These are phyloP conservation scores for Eleginops maclovinus DNA, from an alignment of 2,113 vertebrate species.

Conservation along the genomic window DNA sequence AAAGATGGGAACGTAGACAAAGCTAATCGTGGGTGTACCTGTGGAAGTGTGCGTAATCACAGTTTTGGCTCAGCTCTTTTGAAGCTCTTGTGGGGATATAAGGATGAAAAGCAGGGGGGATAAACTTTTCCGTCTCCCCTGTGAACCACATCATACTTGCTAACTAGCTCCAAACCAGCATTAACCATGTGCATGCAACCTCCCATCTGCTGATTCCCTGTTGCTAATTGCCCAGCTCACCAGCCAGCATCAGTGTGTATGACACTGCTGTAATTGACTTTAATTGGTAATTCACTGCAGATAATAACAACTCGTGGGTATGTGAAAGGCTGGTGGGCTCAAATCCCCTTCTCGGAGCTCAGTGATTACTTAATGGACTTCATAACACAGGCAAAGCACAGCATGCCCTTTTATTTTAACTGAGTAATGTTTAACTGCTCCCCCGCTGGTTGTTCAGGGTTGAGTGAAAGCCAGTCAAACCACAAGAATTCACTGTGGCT, in stretches of 20 bases:
- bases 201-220: constrained; percentile 23
- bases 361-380: constrained; percentile 27
- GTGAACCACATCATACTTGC: constrained; percentile 32
- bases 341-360: constrained; percentile 12
- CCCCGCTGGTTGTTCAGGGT: constrained; percentile 7
- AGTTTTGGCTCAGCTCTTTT: constrained; percentile 48
- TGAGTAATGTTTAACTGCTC: constrained; percentile 45
- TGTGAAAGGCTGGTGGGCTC: constrained; percentile 1
- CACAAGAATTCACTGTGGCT: constrained; percentile 57
- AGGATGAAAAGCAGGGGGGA: constrained; percentile 35
- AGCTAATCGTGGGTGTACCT: constrained; percentile 52
- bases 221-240: constrained; percentile 20
- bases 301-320: constrained; percentile 16
- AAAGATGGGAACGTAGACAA: constrained; percentile 30
- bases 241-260: constrained; percentile 18
- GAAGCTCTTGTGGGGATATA: constrained; percentile 39
- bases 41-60: constrained; percentile 45
- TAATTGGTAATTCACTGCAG: constrained; percentile 11
- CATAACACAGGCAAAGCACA: not conserved
- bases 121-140: constrained; percentile 33
- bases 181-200: constrained; percentile 28
- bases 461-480: constrained; percentile 40
- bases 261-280: constrained; percentile 11
- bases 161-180: constrained; percentile 55
- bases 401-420: constrained; percentile 14